phyloP scores from a whole-genome alignment of 2,888 invertebrate species.

The Nomada ferruginata region DNA sequence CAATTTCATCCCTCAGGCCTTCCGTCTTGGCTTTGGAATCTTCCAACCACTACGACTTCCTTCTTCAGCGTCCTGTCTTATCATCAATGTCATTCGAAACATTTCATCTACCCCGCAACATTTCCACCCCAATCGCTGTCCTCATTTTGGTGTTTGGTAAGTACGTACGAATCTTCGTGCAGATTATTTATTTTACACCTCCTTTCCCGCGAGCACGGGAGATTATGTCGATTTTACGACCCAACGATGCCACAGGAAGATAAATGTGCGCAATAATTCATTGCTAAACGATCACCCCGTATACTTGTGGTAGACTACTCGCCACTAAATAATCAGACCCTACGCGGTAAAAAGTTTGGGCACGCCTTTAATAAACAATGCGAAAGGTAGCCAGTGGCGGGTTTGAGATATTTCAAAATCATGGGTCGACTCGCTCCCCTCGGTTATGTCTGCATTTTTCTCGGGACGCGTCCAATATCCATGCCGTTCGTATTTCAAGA shows the following conservation, averaged over 20 bases:
- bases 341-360: neutral
- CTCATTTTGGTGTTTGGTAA: neutral
- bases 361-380: constrained; percentile 31
- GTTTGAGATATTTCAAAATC: constrained; percentile 33
- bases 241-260: no score
- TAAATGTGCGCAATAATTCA: neutral
- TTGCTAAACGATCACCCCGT: neutral
- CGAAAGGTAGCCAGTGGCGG: constrained; percentile 5
- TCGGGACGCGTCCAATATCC: constrained; percentile 30
- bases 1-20: constrained; percentile 36
- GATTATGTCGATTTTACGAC: no score
- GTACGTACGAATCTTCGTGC: neutral
- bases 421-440: neutral
- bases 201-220: no score
- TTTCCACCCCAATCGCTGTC: neutral
- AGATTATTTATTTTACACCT: no score
- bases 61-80: neutral
- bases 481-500: constrained; percentile 32
- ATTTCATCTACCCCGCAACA: constrained; percentile 3
- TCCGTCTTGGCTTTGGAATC: neutral
- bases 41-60: constrained; percentile 5
- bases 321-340: constrained; percentile 5
- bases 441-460: constrained; percentile 25
- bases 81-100: constrained; percentile 13
- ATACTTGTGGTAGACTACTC: neutral